Conservation (phyloP, 2,888 invertebrate species). For the Amblyteles armatorius region DNA sequence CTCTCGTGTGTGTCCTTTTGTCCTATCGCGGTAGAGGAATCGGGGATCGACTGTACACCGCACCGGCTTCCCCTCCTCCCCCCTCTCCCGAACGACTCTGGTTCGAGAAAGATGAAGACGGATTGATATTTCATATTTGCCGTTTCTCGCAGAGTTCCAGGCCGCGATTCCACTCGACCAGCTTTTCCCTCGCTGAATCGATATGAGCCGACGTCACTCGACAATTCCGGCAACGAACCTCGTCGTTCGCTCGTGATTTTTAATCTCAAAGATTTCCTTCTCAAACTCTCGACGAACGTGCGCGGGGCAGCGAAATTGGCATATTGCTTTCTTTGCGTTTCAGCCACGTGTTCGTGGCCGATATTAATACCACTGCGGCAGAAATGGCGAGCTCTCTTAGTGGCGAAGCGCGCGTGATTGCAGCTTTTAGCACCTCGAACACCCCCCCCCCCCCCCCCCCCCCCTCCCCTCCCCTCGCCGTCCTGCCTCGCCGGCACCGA, state of each 20-base stretch:
- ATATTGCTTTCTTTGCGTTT: constrained; percentile 21
- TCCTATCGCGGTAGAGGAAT: no score
- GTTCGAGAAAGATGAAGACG: neutral
- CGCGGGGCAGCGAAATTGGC: neutral
- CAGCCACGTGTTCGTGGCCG: neutral
- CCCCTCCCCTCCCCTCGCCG: no score
- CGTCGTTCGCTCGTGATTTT: neutral
- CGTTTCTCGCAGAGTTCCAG: neutral
- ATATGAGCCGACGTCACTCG: neutral
- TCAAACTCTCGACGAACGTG: neutral
- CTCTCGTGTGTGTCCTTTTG: no score
- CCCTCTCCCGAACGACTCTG: neutral
- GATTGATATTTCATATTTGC: constrained; percentile 7
- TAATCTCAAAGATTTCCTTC: constrained; percentile 26
- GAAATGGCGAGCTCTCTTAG: constrained; percentile 15
- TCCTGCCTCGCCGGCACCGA: neutral
- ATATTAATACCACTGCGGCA: constrained; percentile 13
- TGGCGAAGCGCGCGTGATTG: constrained; percentile 15
- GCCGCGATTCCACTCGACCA: neutral
- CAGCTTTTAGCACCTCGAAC: constrained; percentile 24
- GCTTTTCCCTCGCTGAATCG: neutral
- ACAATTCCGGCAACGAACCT: constrained; percentile 19
- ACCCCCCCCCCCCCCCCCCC: neutral
- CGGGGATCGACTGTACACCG: neutral
- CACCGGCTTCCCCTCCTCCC: neutral